Evolutionary conservation across 2,113 vertebrate species (phyloP), one percentile per base, ranked within the genome.

Genomic region (Chascanopsetta lugubris): DNA sequence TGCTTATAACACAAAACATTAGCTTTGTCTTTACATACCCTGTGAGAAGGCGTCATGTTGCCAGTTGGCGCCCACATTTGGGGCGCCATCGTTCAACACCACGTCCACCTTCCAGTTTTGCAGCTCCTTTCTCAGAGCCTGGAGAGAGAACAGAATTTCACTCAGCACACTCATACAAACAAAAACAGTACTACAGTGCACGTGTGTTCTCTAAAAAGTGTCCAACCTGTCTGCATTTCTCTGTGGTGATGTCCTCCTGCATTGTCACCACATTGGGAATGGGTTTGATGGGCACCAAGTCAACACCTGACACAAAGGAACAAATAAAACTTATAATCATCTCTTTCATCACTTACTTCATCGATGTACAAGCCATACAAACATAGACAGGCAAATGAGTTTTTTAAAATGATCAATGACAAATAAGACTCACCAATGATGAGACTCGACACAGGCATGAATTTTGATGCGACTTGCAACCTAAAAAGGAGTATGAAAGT

Each of bases 101-200:
- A 98, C 96, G 0, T 99, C 97, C 57, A 96, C 97, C 72, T 99
- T 99, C 97, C 97, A 99, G 0, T 94, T 98, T 87, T 99, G 95
- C 70, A 99, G 92, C 80, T 98, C 96, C 83, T 97, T 98, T 61
- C 87, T 89, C 53, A 99, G 63, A n/a, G 94, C 93, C 97, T 99
- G 67, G 5, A 15, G 6, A 11, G 8, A 13, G 9, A 2, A 79
- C 2, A 57, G 1, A 57, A n/a, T 32, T 4, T 48, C 38, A 50
- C 13, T 45, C n/a, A 47, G 30, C 9, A 42, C 15, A 64, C 6
- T 4, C 25, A 55, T 12, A 2, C 20, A 30, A 11, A 22, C 4
- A 49, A 36, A 2, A 1, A 3, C 20, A n/a, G n/a, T n/a, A n/a
- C n/a, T n/a, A n/a, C n/a, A n/a, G n/a, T n/a, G n/a, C n/a, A n/a